A percentile compares a stretch with the other conserved stretches of the same genome.
Evolutionary conservation across 1,140 invertebrate species (phyloP).

Genomic region (Eriosoma lanigerum): DNA sequence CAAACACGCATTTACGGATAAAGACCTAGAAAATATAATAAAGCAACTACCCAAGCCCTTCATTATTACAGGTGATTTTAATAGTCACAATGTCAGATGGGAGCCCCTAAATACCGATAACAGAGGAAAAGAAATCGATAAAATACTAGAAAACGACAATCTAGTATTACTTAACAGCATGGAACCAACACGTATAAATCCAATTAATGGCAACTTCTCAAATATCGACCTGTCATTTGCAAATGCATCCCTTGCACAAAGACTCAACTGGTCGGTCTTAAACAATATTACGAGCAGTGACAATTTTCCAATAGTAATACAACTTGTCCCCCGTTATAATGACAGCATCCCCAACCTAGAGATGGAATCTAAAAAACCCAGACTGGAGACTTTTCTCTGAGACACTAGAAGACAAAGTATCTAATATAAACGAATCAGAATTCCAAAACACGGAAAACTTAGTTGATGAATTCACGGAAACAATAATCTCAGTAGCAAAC

Average conservation of each 20-base stretch:
- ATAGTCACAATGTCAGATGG: background rate
- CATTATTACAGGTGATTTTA: too few species aligned
- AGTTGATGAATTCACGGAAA: background rate
- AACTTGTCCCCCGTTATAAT: background rate
- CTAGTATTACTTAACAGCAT: too few species aligned
- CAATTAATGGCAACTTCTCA: too few species aligned
- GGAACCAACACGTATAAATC: too few species aligned
- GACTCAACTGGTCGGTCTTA: too few species aligned
- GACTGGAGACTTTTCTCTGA: background rate
- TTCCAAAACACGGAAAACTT: background rate
- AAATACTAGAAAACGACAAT: too few species aligned
- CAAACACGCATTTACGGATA: too few species aligned
- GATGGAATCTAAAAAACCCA: background rate
- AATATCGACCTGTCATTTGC: too few species aligned
- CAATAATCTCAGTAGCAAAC: background rate
- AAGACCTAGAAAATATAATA: background rate
- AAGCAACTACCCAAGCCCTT: background rate
- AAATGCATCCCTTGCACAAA: too few species aligned
- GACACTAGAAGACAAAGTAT: background rate
- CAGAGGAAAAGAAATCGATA: too few species aligned
- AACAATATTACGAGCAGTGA: too few species aligned
- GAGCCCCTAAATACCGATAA: too few species aligned
- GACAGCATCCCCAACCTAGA: background rate
- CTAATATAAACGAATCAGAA: background rate
- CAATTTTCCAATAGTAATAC: background rate